Evolutionary conservation across 2,113 vertebrate species (phyloP).

Genomic region (Atherinomorus stipes): DNA sequence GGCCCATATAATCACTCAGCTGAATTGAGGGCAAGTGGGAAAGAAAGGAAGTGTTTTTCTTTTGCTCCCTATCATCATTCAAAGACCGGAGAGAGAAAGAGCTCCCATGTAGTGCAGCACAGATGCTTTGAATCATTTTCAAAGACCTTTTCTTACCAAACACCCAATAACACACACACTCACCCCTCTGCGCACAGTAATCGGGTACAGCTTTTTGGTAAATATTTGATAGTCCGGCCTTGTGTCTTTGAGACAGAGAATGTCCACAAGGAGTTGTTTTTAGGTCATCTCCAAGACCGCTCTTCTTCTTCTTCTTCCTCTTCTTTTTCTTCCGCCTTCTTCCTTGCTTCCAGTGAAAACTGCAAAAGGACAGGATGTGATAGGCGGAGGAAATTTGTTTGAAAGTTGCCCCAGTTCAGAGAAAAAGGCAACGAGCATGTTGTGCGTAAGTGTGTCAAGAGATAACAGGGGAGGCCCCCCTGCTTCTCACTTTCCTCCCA

Average conservation of each 20-base stretch:
- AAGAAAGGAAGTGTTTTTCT: slow-evolving; percentile 62
- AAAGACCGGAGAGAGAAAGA: slow-evolving; percentile 33
- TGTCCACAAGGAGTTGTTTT: slow-evolving; percentile 71
- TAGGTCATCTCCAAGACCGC: slow-evolving; percentile 71
- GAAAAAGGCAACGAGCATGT: slow-evolving; percentile 42
- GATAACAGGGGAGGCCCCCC: slow-evolving; percentile 52
- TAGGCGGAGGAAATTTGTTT: slow-evolving; percentile 68
- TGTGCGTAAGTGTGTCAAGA: slow-evolving; percentile 60
- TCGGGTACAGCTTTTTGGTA: slow-evolving; percentile 66
- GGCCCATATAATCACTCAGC: slow-evolving; percentile 74
- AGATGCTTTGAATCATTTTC: slow-evolving; percentile 69
- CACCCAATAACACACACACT: not conserved
- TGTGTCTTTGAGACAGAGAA: slow-evolving; percentile 55
- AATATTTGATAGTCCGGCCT: slow-evolving; percentile 75
- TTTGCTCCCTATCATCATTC: slow-evolving; percentile 39
- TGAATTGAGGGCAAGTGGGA: slow-evolving; percentile 76
- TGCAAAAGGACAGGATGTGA: slow-evolving; percentile 56
- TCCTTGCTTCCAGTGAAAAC: slow-evolving; percentile 21
- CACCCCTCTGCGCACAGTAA: slow-evolving; percentile 26
- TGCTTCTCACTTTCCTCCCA: slow-evolving; percentile 41
- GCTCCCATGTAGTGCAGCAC: slow-evolving; percentile 46
- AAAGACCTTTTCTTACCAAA: slow-evolving; percentile 61
- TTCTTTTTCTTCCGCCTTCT: slow-evolving; percentile 24
- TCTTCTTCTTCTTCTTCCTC: slow-evolving; percentile 26
- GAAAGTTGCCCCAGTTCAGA: slow-evolving; percentile 72